Evolutionary conservation across 2,797 vertebrate genomes (phyloP).

Genomic region (Sciurus vulgaris): DNA sequence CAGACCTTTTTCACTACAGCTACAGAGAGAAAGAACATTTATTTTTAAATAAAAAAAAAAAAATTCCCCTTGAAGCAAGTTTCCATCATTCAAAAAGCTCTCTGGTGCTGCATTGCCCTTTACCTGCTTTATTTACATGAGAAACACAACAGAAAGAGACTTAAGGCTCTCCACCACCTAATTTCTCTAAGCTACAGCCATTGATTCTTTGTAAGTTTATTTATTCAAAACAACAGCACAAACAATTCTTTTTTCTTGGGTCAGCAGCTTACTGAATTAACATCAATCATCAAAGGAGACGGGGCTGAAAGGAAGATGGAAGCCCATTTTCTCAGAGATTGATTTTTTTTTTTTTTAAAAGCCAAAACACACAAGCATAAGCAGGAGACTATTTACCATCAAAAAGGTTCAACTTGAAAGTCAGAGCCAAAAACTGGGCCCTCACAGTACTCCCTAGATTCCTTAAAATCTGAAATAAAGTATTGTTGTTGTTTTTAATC

Average conservation of each 20-base stretch:
- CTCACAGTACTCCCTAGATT: background rate
- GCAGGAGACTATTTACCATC: constrained; percentile 57
- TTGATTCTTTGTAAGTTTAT: constrained; percentile 85
- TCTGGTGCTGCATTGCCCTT: constrained; percentile 41
- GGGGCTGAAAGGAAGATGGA: constrained; percentile 79
- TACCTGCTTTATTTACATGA: constrained; percentile 75
- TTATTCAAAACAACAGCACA: constrained; percentile 85
- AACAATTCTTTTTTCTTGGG: constrained; percentile 83
- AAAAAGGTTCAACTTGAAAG: constrained; percentile 76
- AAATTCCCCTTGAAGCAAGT: constrained; percentile 29
- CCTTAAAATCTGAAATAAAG: constrained; percentile 55
- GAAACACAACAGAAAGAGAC: constrained; percentile 44
- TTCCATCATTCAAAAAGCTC: constrained; percentile 56
- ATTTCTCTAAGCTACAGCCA: constrained; percentile 82
- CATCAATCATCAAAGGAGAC: constrained; percentile 80
- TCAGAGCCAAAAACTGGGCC: constrained; percentile 53
- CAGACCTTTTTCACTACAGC: constrained; percentile 3
- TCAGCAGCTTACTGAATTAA: constrained; percentile 84
- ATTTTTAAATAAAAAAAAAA: constrained; percentile 49
- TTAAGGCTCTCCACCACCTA: constrained; percentile 43
- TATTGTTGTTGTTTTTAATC: background rate
- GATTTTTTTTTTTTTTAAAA: constrained; percentile 81
- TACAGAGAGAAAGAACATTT: constrained; percentile 60
- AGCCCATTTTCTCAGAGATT: constrained; percentile 78
- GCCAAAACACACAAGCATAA: constrained; percentile 74